phyloP scores from a whole-genome alignment of 2,113 vertebrate genomes.

The Thamnophis sirtalis region DNA sequence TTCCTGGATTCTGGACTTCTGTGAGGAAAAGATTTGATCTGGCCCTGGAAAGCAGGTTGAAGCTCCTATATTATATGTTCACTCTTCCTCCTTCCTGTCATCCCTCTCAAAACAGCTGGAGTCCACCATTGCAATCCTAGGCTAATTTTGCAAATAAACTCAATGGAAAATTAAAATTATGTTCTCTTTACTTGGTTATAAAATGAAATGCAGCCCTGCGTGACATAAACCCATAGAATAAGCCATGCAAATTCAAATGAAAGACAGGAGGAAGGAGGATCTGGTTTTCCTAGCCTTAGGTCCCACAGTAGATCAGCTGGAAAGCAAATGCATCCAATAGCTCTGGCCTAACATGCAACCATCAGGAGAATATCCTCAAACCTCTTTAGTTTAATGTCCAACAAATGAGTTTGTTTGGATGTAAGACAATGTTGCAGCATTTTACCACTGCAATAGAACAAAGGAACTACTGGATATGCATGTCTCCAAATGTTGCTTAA shows the following conservation, averaged over 20 bases:
- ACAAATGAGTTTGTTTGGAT: not conserved
- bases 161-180: not conserved
- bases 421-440: not conserved
- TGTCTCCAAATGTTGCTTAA: not conserved
- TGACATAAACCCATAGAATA: not conserved
- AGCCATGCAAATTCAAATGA: not conserved
- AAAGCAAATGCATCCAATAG: not conserved
- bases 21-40: constrained; percentile 36
- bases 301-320: not conserved
- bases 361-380: not conserved
- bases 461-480: not conserved
- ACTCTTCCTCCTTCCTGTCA: not conserved
- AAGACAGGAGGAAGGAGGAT: not conserved
- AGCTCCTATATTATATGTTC: not conserved
- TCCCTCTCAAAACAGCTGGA: not conserved
- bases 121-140: not conserved
- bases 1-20: not conserved
- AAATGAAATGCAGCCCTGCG: not conserved
- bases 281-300: not conserved
- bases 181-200: not conserved
- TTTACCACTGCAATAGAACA: not conserved
- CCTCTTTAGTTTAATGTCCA: not conserved
- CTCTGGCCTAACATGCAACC: not conserved
- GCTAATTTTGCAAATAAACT: not conserved
- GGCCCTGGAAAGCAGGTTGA: constrained; percentile 11